Evolutionary conservation across 2,797 vertebrate genomes (phyloP).

Genomic region (Spea hammondii): DNA sequence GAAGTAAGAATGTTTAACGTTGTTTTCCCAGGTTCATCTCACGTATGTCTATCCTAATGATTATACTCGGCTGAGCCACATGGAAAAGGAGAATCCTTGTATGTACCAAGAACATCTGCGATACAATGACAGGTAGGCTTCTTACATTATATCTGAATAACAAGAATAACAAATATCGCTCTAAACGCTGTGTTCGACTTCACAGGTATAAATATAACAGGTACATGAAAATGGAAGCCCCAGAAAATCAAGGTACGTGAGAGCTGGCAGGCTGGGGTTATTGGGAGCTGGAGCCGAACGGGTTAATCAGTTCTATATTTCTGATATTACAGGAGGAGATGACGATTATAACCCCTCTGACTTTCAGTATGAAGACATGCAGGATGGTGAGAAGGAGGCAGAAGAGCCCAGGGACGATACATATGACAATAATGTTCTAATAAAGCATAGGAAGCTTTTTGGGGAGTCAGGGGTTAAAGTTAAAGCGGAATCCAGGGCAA

Average conservation of each 20-base stretch:
- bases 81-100: slow-evolving; percentile 88
- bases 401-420: neutral
- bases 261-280: neutral
- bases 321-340: slow-evolving; percentile 5
- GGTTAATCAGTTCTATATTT: neutral
- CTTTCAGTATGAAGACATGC: slow-evolving; percentile 55
- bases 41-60: slow-evolving; percentile 92
- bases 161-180: neutral
- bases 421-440: neutral
- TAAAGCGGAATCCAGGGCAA: neutral
- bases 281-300: too few relatives aligned
- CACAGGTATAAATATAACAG: slow-evolving; percentile 79
- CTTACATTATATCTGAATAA: neutral
- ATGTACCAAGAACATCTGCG: slow-evolving; percentile 75
- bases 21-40: slow-evolving; percentile 76
- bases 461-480: neutral
- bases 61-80: slow-evolving; percentile 89
- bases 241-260: slow-evolving; percentile 31
- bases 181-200: slow-evolving; percentile 34
- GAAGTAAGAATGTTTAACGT: neutral
- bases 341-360: slow-evolving; percentile 38
- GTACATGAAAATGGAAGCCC: slow-evolving; percentile 80
- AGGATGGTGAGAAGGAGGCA: slow-evolving; percentile 23
- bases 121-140: slow-evolving; percentile 63
- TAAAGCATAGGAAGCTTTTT: slow-evolving; percentile 34